A percentile compares a stretch with the other conserved stretches of the same genome.
These are phyloP conservation scores for Propithecus perrieri DNA, from an alignment of 2,797 vertebrate species.

Conservation along the genomic window DNA sequence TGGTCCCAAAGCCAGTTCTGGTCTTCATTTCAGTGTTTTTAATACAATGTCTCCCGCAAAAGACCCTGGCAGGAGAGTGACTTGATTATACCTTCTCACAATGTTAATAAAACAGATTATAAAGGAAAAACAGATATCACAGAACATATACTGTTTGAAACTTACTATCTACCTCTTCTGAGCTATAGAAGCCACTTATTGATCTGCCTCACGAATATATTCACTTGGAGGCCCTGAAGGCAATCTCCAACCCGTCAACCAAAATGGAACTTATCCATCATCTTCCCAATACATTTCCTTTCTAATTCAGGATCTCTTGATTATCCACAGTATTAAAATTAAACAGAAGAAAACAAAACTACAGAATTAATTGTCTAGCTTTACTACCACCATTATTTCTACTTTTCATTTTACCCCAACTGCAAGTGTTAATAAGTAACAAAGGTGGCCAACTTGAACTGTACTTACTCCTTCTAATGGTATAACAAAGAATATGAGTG, in stretches of 20 bases:
- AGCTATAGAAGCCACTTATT: not conserved
- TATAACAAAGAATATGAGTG: not conserved
- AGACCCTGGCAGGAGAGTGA: not conserved
- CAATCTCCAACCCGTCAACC: not conserved
- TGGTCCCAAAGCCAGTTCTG: not conserved
- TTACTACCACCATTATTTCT: not conserved
- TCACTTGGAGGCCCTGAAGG: not conserved
- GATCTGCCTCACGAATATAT: not conserved
- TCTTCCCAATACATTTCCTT: not conserved
- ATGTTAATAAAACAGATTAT: not conserved
- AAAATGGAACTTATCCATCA: not conserved
- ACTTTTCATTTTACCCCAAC: not conserved
- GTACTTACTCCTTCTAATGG: not conserved
- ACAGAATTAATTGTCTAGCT: not conserved
- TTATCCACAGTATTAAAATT: not conserved
- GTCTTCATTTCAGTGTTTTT: not conserved
- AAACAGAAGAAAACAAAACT: conserved; percentile 36
- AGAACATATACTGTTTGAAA: not conserved
- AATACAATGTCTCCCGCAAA: not conserved
- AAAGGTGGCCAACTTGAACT: not conserved
- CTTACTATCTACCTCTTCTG: not conserved
- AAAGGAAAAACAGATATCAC: not conserved
- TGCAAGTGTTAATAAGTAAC: not conserved
- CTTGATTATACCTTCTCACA: not conserved
- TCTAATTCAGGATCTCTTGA: conserved; percentile 30